Conservation (phyloP, 2,797 vertebrate genomes). For the Phylloscopus collybita region DNA sequence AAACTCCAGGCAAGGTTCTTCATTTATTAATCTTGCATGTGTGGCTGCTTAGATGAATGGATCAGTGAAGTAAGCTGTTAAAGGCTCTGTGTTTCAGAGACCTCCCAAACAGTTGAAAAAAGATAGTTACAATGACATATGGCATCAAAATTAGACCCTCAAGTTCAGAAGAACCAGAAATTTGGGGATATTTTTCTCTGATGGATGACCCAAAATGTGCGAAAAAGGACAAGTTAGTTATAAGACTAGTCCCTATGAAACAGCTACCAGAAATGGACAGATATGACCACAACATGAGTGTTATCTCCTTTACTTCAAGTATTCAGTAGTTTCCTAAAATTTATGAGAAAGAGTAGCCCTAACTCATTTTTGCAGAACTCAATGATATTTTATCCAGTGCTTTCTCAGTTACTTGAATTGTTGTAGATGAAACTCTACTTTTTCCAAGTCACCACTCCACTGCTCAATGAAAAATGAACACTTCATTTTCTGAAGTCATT, state of each 20-base stretch:
- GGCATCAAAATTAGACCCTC: neutral
- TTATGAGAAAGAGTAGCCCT: neutral
- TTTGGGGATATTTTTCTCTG: neutral
- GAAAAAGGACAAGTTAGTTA: neutral
- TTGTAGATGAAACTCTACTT: neutral
- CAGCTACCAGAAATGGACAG: neutral
- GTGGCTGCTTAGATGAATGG: neutral
- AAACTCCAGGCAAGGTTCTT: neutral
- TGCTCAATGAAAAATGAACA: neutral
- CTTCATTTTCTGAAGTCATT: neutral
- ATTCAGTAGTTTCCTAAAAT: neutral
- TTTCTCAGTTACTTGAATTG: neutral
- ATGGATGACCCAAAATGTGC: neutral
- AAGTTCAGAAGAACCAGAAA: neutral
- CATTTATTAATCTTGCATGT: neutral
- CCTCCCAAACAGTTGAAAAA: neutral
- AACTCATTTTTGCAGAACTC: neutral
- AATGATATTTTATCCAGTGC: neutral
- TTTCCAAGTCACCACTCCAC: neutral
- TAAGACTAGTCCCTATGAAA: neutral
- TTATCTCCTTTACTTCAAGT: neutral
- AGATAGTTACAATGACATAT: neutral
- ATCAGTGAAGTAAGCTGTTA: neutral
- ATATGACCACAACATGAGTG: neutral
- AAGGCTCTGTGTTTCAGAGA: neutral